Conservation (phyloP, 2,113 vertebrate genomes). For the Erinaceus europaeus region DNA sequence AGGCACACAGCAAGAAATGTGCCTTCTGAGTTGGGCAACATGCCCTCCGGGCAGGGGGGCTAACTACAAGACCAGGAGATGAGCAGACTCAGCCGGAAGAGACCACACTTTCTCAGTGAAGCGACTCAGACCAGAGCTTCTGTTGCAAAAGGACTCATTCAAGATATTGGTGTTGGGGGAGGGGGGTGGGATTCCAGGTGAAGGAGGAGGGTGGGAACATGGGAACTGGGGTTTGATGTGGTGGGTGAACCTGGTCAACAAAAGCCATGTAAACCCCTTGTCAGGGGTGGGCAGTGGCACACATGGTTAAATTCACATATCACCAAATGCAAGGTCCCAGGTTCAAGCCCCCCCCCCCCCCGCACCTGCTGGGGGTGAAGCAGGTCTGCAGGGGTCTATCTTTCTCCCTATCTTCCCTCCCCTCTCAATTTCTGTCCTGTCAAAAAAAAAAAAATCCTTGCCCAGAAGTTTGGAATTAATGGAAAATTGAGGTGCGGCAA, state of each 20-base stretch:
- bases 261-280: not conserved
- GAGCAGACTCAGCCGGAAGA: not conserved
- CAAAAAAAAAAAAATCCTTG: no score
- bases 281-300: no score
- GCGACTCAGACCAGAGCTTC: not conserved
- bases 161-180: not conserved
- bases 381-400: no score
- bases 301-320: no score
- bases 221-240: not conserved
- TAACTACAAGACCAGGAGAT: not conserved
- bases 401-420: no score
- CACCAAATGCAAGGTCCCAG: no score
- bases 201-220: not conserved
- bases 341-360: no score
- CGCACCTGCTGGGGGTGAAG: no score
- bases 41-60: rapidly evolving
- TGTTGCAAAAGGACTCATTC: not conserved
- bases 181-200: not conserved
- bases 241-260: not conserved
- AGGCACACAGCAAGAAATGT: not conserved
- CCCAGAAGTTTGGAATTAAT: not conserved
- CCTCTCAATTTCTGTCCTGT: no score
- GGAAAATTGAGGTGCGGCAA: not conserved
- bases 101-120: not conserved
- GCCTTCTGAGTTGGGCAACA: not conserved